A percentile compares a stretch with the other conserved stretches of the same genome.
These are phyloP conservation scores for Mycteria americana DNA, from an alignment of 2,797 vertebrate species.

Conservation along the genomic window DNA sequence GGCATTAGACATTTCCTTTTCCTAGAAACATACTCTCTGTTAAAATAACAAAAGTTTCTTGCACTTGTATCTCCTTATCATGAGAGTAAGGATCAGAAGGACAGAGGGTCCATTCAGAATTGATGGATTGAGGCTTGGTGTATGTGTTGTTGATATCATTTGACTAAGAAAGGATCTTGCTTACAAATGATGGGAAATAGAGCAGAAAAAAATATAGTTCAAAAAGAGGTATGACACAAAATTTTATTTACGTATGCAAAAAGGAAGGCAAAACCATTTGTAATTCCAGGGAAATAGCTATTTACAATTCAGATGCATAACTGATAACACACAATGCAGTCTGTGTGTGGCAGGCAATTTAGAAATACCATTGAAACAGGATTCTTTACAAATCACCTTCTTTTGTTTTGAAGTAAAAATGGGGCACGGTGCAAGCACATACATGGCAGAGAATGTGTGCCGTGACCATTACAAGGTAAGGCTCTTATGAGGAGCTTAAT, in stretches of 20 bases:
- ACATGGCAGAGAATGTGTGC: not conserved
- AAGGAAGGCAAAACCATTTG: conserved; percentile 18
- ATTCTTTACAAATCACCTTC: not conserved
- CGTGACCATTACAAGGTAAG: not conserved
- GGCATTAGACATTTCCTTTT: not conserved
- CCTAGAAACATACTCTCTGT: not conserved
- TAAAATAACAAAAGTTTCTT: not conserved
- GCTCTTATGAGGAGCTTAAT: not conserved
- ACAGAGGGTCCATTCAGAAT: not conserved
- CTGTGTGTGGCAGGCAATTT: not conserved
- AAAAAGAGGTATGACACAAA: not conserved
- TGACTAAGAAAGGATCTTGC: not conserved
- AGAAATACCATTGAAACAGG: not conserved
- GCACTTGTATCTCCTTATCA: not conserved
- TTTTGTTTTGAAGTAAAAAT: not conserved
- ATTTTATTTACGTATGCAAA: not conserved
- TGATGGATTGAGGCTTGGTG: not conserved
- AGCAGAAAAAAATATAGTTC: not conserved
- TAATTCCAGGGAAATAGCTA: conserved; percentile 3
- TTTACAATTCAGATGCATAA: not conserved
- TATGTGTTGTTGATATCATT: not conserved
- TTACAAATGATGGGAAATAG: not conserved
- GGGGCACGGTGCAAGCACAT: not conserved
- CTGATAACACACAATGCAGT: not conserved
- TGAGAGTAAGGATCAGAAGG: not conserved